phyloP scores from a whole-genome alignment of 2,888 invertebrate species.

The Scrobipalpa atriplicella region DNA sequence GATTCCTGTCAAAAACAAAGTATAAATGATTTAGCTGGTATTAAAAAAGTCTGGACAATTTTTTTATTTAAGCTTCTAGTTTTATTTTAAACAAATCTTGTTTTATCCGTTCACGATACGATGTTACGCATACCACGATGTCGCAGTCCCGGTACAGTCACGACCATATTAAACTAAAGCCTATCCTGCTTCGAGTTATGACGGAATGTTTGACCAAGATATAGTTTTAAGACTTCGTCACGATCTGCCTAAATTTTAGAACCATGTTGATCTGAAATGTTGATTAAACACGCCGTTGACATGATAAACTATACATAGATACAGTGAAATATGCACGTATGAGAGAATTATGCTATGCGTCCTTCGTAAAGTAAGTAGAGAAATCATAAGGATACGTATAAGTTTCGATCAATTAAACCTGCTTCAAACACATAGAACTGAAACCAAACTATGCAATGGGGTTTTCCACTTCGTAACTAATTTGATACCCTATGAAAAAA shows the following conservation, averaged over 20 bases:
- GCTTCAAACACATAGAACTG: too few species aligned
- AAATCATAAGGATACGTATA: too few species aligned
- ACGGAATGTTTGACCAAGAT: slow-evolving; percentile 12
- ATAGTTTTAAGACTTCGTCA: slow-evolving; percentile 11
- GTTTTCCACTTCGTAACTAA: too few species aligned
- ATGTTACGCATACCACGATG: slow-evolving; percentile 6
- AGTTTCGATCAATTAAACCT: too few species aligned
- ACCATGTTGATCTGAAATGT: background rate
- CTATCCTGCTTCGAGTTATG: slow-evolving; percentile 7
- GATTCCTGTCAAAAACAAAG: too few species aligned
- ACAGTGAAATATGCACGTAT: too few species aligned
- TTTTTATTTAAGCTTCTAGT: background rate
- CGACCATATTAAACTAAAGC: slow-evolving; percentile 15
- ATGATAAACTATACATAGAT: background rate
- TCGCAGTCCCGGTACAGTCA: slow-evolving; percentile 19
- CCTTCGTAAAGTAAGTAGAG: too few species aligned
- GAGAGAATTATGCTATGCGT: too few species aligned
- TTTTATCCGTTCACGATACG: background rate
- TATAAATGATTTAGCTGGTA: too few species aligned
- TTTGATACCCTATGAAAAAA: too few species aligned
- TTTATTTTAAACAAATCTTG: background rate
- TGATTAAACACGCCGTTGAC: background rate
- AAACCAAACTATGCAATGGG: too few species aligned
- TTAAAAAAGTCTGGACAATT: background rate
- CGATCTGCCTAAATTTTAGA: slow-evolving; percentile 13